Base-by-base conservation (phyloP, 2,113 vertebrate genomes). In the Mandrillus leucophaeus region DNA sequence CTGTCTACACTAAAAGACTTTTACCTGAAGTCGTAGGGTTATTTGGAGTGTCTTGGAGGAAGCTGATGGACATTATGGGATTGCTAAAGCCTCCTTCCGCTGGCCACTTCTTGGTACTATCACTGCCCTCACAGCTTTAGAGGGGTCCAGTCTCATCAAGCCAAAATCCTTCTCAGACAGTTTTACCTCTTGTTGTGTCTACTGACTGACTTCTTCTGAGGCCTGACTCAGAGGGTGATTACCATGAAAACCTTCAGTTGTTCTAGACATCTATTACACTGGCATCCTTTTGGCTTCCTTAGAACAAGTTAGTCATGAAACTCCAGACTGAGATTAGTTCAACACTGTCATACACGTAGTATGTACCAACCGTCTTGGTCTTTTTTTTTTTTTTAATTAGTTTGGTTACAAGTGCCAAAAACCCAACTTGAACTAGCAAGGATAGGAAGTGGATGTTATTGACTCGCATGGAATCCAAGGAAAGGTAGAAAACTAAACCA, bases 401-500 rank as follows among this genome's bases (percentile, higher is more conserved):
- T 88, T 80, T 61, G 25, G 82, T 88, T 55, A 13, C 68, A 95
- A 70, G 45, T 87, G 55, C 50, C 55, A 80, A 87, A 90, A 96
- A 52, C 25, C n/a, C 32, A 92, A 6, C 17, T 64, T 89, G 92
- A 57, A 83, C 16, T 38, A 82, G 82, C 80, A 87, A 73, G 96
- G 84, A 40, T 45, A 93, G 79, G 83, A 95, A 94, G 22, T 93
- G 16, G 73, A 73, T 43, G 94, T 85, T 92, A 80, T 30, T 83
- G 75, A 95, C 32, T 91, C 61, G 13, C 13, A 10, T 18, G 18
- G 75, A 86, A 35, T 79, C 89, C 89, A 70, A 93, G 79, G 82
- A 72, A 97, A 95, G 72, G 48, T 79, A 94, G 88, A 80, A 88
- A 97, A 14, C 9, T 59, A 86, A 95, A 38, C 66, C 55, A 27